These are phyloP conservation scores for Stenurella melanura DNA, from an alignment of 2,888 invertebrate species.

Conservation along the genomic window DNA sequence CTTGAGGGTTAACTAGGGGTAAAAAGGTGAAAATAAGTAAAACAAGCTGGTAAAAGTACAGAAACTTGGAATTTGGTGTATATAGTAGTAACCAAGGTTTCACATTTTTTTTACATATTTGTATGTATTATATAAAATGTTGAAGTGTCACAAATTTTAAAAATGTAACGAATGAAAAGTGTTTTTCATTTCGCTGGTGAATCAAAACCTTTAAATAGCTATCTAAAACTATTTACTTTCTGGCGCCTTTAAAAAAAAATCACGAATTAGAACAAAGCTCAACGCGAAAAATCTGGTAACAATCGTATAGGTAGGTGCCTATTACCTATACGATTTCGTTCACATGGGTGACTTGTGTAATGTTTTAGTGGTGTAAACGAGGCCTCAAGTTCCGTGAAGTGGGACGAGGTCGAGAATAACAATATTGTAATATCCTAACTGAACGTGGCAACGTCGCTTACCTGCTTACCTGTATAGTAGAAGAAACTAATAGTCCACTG, in stretches of 20 bases:
- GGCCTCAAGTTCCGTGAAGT: constrained; percentile 71
- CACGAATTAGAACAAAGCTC: neutral
- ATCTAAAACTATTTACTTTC: too few species aligned
- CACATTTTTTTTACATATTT: too few species aligned
- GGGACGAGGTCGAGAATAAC: constrained; percentile 73
- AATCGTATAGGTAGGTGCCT: neutral
- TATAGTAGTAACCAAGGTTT: too few species aligned
- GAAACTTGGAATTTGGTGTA: too few species aligned
- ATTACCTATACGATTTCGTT: constrained; percentile 34
- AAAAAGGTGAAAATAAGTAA: too few species aligned
- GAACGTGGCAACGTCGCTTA: constrained; percentile 63
- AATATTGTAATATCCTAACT: constrained; percentile 68
- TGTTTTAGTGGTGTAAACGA: constrained; percentile 65
- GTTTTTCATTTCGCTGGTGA: too few species aligned
- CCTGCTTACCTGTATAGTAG: constrained; percentile 59
- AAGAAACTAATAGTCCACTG: constrained; percentile 37
- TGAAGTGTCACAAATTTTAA: too few species aligned
- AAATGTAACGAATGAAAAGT: too few species aligned
- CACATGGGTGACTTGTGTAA: constrained; percentile 56
- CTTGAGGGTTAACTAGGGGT: too few species aligned
- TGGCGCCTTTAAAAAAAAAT: neutral
- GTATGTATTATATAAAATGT: too few species aligned
- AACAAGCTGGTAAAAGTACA: too few species aligned
- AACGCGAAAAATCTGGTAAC: constrained; percentile 9
- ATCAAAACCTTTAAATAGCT: too few species aligned